phyloP scores from a whole-genome alignment of 1,140 invertebrate species.

The Neodiprion virginianus region DNA sequence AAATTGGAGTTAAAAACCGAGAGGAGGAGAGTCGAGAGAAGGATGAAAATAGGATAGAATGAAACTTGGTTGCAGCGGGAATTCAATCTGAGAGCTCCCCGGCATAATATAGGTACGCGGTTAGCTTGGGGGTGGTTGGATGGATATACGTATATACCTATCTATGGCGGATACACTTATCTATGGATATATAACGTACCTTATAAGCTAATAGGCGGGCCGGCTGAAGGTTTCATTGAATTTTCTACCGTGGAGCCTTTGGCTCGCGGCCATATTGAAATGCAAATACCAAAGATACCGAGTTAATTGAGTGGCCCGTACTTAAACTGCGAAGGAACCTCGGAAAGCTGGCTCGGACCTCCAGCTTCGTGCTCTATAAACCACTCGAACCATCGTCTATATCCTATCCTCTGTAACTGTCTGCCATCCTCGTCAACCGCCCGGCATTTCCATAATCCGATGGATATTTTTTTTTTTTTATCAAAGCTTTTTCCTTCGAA shows the following conservation, averaged over 20 bases:
- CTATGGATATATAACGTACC: neutral
- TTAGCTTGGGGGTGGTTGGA: too few species aligned
- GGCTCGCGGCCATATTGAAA: constrained; percentile 43
- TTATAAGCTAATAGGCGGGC: neutral
- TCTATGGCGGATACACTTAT: too few species aligned
- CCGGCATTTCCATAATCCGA: neutral
- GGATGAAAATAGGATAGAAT: too few species aligned
- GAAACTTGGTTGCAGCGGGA: too few species aligned
- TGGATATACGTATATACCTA: too few species aligned
- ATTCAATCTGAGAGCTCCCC: too few species aligned
- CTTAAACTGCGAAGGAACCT: constrained; percentile 16
- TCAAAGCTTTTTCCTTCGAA: neutral
- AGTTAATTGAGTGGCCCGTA: constrained; percentile 50
- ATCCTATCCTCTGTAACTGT: neutral
- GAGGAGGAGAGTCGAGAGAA: too few species aligned
- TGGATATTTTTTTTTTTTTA: neutral
- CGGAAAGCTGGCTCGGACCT: neutral
- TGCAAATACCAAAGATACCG: constrained; percentile 45
- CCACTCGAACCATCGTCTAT: neutral
- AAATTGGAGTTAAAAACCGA: too few species aligned
- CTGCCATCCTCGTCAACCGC: neutral
- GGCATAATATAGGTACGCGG: too few species aligned
- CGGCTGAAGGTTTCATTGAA: constrained; percentile 11
- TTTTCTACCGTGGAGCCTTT: constrained; percentile 1
- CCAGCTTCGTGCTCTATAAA: neutral